phyloP scores from a whole-genome alignment of 2,888 invertebrate genomes.

The Strigamia transsilvanica region DNA sequence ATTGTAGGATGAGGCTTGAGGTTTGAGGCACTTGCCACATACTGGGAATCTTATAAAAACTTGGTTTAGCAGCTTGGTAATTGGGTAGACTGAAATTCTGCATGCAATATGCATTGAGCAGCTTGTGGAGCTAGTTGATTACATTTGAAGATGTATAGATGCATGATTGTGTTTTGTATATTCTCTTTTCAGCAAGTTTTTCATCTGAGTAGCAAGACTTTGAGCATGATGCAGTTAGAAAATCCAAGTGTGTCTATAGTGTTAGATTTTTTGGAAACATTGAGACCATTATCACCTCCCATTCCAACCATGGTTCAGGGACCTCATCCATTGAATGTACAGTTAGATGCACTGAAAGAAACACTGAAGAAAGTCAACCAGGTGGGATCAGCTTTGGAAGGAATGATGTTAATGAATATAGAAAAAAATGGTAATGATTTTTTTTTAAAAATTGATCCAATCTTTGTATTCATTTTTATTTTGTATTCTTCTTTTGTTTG shows the following conservation, averaged over 20 bases:
- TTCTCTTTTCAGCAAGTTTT: slow-evolving; percentile 27
- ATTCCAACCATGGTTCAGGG: slow-evolving; percentile 51
- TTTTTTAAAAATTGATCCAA: not conserved
- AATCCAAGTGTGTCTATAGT: slow-evolving; percentile 51
- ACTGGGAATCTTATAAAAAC: too few relatives aligned
- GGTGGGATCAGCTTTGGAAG: slow-evolving; percentile 48
- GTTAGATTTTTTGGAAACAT: slow-evolving; percentile 49
- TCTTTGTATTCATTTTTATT: not conserved
- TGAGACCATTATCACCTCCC: slow-evolving; percentile 50
- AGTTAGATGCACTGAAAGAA: slow-evolving; percentile 48
- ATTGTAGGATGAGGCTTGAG: too few relatives aligned
- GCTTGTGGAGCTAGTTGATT: not conserved
- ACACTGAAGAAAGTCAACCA: slow-evolving; percentile 47
- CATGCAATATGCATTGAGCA: not conserved
- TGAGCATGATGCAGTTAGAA: slow-evolving; percentile 52
- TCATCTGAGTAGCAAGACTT: slow-evolving; percentile 31
- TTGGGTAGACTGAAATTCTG: too few relatives aligned
- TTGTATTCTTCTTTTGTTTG: not conserved
- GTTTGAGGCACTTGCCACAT: too few relatives aligned
- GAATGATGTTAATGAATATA: slow-evolving; percentile 53
- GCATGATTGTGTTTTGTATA: slow-evolving; percentile 4
- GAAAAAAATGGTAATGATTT: slow-evolving; percentile 38
- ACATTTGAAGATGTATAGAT: not conserved
- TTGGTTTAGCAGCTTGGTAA: too few relatives aligned
- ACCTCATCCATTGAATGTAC: slow-evolving; percentile 51